Evolutionary conservation across 2,113 vertebrate species (phyloP).

Genomic region (Oncorhynchus gorbuscha): DNA sequence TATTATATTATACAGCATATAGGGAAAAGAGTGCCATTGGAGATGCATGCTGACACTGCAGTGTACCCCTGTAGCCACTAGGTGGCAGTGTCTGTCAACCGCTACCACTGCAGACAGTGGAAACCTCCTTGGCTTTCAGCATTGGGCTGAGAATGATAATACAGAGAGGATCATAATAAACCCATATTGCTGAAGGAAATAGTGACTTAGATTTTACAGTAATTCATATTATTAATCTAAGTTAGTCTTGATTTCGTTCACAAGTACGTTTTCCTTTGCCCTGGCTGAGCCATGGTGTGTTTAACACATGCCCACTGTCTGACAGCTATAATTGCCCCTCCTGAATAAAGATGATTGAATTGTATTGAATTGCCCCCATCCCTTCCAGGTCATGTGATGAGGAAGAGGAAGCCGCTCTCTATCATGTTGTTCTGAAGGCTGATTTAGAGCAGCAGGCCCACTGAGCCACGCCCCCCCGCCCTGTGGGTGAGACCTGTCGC

Average conservation of each 20-base stretch:
- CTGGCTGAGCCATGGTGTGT: neutral
- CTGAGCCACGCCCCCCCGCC: slow-evolving; percentile 65
- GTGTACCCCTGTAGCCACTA: slow-evolving; percentile 8
- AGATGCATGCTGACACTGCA: slow-evolving; percentile 1
- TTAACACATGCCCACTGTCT: neutral
- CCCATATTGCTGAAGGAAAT: too few species aligned
- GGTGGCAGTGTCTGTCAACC: slow-evolving; percentile 2
- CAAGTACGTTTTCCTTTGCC: too few species aligned
- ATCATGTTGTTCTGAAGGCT: slow-evolving; percentile 83
- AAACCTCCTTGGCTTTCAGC: neutral
- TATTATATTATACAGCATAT: too few species aligned
- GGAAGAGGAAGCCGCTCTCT: slow-evolving; percentile 80
- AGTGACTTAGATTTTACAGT: too few species aligned
- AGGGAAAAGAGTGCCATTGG: too few species aligned
- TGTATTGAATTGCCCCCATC: slow-evolving; percentile 51
- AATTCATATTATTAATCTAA: neutral
- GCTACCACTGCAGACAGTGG: too few species aligned
- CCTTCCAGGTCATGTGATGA: slow-evolving; percentile 90
- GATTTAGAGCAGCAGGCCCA: slow-evolving; percentile 87
- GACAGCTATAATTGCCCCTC: too few species aligned
- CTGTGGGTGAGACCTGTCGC: slow-evolving; percentile 82
- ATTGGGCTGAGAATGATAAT: neutral
- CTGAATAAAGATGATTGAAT: too few species aligned
- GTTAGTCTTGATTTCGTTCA: neutral
- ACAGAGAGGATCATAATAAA: neutral